Evolutionary conservation across 2,797 vertebrate species (phyloP).

Genomic region (Schizopygopsis pylzovi): DNA sequence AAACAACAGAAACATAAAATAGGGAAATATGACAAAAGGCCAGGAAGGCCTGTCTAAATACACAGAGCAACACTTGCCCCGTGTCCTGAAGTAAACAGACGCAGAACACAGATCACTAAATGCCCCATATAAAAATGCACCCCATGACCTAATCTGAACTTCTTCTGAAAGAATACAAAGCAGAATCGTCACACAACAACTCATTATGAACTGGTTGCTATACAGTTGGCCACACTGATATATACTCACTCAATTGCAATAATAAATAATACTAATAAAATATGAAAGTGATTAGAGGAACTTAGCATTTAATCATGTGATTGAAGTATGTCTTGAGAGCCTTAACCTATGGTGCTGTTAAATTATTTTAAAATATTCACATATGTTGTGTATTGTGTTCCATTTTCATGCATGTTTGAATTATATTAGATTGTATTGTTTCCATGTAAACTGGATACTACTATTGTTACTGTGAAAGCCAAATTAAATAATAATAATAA

Average conservation of each 20-base stretch:
- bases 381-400: not conserved
- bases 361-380: not conserved
- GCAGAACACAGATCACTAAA: constrained; percentile 16
- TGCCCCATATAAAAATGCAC: constrained; percentile 22
- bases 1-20: constrained; percentile 44
- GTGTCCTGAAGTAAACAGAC: constrained; percentile 37
- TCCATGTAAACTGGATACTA: not conserved
- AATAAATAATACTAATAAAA: not conserved
- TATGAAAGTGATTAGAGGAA: not conserved
- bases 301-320: not conserved
- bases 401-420: not conserved
- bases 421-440: no score
- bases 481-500: not conserved
- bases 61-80: constrained; percentile 28
- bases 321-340: not conserved
- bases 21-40: constrained; percentile 51
- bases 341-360: not conserved
- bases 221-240: no score
- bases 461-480: not conserved
- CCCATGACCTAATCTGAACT: constrained; percentile 4
- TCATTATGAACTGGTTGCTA: not conserved
- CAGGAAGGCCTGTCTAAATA: constrained; percentile 56
- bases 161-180: not conserved
- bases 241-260: no score
- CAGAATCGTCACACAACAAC: not conserved